These are phyloP conservation scores for Xylocampa areola DNA, from an alignment of 2,888 invertebrate genomes.

Conservation along the genomic window DNA sequence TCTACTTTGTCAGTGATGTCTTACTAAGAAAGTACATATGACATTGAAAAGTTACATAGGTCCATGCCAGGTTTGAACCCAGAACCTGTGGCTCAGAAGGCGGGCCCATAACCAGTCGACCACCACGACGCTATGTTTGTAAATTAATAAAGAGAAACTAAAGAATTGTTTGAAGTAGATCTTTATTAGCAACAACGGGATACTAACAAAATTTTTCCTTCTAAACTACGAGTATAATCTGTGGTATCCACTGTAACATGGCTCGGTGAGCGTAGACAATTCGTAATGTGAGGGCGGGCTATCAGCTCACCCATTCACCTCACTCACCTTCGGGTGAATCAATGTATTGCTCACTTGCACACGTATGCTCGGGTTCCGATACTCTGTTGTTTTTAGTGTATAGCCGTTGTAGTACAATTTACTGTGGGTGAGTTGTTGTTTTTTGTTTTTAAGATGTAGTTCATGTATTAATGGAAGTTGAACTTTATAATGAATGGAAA, in stretches of 20 bases:
- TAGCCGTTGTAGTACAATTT: constrained; percentile 24
- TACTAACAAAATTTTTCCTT: not conserved
- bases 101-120: no score
- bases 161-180: no score
- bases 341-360: constrained; percentile 54
- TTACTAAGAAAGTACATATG: no score
- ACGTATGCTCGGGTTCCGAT: constrained; percentile 51
- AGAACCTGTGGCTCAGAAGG: no score
- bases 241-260: constrained; percentile 20
- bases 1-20: no score
- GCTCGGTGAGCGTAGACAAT: constrained; percentile 42
- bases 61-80: no score
- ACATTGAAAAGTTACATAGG: no score
- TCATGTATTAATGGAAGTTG: no score
- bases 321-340: constrained; percentile 39
- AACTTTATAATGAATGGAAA: no score
- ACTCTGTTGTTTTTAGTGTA: constrained; percentile 35
- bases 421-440: not conserved
- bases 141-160: no score
- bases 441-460: not conserved
- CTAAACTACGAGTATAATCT: not conserved
- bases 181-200: no score
- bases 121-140: no score
- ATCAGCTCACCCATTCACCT: constrained; percentile 48
- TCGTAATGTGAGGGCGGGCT: constrained; percentile 56